Base-by-base conservation (phyloP, 2,113 vertebrate genomes). In the Neopipo cinnamomea region DNA sequence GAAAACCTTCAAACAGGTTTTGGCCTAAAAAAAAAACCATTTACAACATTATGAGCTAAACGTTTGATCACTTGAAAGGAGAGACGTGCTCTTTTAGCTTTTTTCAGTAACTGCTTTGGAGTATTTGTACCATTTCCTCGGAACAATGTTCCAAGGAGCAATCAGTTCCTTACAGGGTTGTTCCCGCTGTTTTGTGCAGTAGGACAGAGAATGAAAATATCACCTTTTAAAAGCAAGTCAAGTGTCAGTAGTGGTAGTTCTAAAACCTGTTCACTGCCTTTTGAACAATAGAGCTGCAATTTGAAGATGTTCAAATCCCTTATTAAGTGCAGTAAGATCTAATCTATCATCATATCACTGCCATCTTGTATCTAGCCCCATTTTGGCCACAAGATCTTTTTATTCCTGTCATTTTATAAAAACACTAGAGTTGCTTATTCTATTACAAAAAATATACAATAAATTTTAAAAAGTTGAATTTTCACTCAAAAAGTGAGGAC, bases 171-270 rank as follows among this genome's bases (percentile, higher is more conserved):
- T 62, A 42, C 66, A 91, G 52, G 89, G 77, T 47, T 91, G 11
- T 89, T 91, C 74, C 81, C 5, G 5, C 71, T 77, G 68, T 79
- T 90, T 89, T 79, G 39, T 74, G 52, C 56, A 56, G 70, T 85
- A 91, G 75, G 74, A 56, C 53, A 88, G n/a, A 24, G 55, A 86
- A 88, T 58, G 49, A 71, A 96, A 85, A 88, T 76, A 85, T 11
- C 67, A 73, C 58, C 41, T 90, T 90, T 83, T 92, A 84, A 81
- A 89, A 88, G 74, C 71, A 62, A 90, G 86, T 90, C 35, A 66
- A 24, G 21, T 87, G 75, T 85, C 88, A 80, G 82, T 86, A 88
- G 6, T 44, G 14, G 13, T 55, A 61, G 28, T 39, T 85, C 61
- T 91, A 16, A 91, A 94, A 77, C 30, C 33, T 76, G 39, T 93